These are phyloP conservation scores for Globodera rostochiensis DNA, from an alignment of 1,140 invertebrate genomes.

Conservation along the genomic window DNA sequence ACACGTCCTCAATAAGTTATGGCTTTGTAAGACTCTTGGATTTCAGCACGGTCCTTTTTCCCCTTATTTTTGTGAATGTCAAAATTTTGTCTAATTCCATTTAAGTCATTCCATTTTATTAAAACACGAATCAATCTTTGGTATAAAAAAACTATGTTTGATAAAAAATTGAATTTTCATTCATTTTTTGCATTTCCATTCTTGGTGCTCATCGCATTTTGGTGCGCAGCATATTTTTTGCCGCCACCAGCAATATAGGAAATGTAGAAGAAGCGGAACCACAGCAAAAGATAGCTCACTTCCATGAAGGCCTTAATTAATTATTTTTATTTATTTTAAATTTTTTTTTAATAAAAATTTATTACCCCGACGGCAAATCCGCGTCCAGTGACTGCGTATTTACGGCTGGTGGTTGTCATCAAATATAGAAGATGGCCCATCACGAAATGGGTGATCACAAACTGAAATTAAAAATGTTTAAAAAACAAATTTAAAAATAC, in stretches of 20 bases:
- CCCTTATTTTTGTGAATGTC: too few species aligned
- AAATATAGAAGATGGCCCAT: slow-evolving; percentile 55
- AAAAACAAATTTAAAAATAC: background rate
- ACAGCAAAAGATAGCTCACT: slow-evolving; percentile 59
- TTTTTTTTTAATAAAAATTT: background rate
- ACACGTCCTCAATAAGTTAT: too few species aligned
- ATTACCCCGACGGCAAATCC: slow-evolving; percentile 54
- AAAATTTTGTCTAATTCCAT: too few species aligned
- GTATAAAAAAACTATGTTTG: background rate
- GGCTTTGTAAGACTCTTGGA: too few species aligned
- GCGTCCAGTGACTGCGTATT: slow-evolving; percentile 54
- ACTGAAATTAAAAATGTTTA: slow-evolving; percentile 60
- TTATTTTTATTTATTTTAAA: background rate
- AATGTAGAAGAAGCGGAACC: slow-evolving; percentile 64
- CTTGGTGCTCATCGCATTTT: slow-evolving; percentile 18
- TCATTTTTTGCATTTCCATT: slow-evolving; percentile 2
- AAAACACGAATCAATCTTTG: background rate
- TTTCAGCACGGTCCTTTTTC: too few species aligned
- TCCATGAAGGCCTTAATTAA: slow-evolving; percentile 55
- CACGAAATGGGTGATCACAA: slow-evolving; percentile 57
- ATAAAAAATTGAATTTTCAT: background rate
- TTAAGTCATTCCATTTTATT: too few species aligned
- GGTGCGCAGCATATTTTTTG: slow-evolving; percentile 59
- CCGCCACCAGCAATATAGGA: slow-evolving; percentile 55
- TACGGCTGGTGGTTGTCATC: slow-evolving; percentile 14